phyloP scores from a whole-genome alignment of 2,797 vertebrate genomes.

The Silurus lanzhouensis region DNA sequence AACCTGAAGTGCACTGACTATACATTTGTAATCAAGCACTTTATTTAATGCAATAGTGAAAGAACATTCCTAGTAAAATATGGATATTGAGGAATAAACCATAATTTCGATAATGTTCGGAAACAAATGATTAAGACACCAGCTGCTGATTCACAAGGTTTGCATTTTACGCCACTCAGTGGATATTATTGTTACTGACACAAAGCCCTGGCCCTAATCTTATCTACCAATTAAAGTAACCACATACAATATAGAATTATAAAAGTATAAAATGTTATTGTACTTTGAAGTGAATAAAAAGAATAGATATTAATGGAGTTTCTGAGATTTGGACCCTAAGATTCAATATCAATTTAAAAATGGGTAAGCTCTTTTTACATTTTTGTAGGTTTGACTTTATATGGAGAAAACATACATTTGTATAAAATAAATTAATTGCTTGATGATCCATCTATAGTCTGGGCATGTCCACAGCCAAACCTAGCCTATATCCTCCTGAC shows the following conservation, averaged over 20 bases:
- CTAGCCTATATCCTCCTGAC: slow-evolving; percentile 47
- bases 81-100: not conserved
- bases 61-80: not conserved
- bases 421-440: slow-evolving; percentile 19
- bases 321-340: too few species aligned
- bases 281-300: not conserved
- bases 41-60: not conserved
- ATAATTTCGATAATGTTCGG: not conserved
- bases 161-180: slow-evolving; percentile 53
- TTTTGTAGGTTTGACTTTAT: not conserved
- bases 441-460: slow-evolving; percentile 32
- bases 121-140: not conserved
- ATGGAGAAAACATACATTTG: not conserved
- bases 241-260: too few species aligned
- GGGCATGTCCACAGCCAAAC: slow-evolving; percentile 62
- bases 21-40: not conserved
- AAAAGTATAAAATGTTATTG: too few species aligned
- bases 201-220: not conserved
- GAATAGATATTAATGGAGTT: not conserved
- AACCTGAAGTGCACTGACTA: not conserved
- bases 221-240: not conserved
- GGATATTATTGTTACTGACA: slow-evolving; percentile 28
- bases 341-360: not conserved
- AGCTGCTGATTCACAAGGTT: not conserved
- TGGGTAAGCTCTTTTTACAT: not conserved